Percentiles rank a stretch among this genome's conserved stretches.
Evolutionary conservation across 2,888 invertebrate species (phyloP).

Genomic region (Ectropis crepuscularia): DNA sequence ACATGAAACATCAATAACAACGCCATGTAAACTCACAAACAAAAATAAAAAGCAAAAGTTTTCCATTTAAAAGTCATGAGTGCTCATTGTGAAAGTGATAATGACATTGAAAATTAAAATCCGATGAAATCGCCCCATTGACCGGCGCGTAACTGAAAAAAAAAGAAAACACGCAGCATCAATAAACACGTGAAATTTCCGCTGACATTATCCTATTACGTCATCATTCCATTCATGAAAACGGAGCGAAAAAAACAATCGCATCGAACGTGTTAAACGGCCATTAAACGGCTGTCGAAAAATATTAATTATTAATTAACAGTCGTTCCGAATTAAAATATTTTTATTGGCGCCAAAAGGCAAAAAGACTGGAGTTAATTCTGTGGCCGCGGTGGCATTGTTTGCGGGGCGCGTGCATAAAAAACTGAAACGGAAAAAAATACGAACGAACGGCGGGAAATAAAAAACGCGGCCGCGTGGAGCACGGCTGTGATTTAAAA

Average conservation of each 20-base stretch:
- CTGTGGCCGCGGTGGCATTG: conserved; percentile 81
- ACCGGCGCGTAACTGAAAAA: conserved; percentile 73
- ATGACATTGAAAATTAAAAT: conserved; percentile 84
- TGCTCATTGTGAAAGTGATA: conserved; percentile 82
- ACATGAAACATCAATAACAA: background rate
- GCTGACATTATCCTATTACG: conserved; percentile 84
- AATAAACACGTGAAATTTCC: conserved; percentile 84
- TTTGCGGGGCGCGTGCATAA: conserved; percentile 80
- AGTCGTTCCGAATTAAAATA: conserved; percentile 79
- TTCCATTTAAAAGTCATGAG: conserved; percentile 48
- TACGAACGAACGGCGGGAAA: conserved; percentile 71
- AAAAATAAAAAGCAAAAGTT: conserved; percentile 33
- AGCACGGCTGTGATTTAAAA: conserved; percentile 81
- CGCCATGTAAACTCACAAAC: background rate
- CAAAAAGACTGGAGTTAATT: conserved; percentile 82
- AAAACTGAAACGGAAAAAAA: conserved; percentile 78
- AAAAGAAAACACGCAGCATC: conserved; percentile 68
- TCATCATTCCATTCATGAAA: conserved; percentile 84
- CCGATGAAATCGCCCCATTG: conserved; percentile 80
- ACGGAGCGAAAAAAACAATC: conserved; percentile 80
- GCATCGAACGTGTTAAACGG: conserved; percentile 79
- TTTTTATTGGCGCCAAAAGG: conserved; percentile 82
- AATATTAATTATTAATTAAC: conserved; percentile 85
- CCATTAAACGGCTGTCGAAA: conserved; percentile 79
- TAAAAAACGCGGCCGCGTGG: conserved; percentile 73